These are phyloP conservation scores for Aphyosemion australe DNA, from an alignment of 2,113 vertebrate species.

Conservation along the genomic window DNA sequence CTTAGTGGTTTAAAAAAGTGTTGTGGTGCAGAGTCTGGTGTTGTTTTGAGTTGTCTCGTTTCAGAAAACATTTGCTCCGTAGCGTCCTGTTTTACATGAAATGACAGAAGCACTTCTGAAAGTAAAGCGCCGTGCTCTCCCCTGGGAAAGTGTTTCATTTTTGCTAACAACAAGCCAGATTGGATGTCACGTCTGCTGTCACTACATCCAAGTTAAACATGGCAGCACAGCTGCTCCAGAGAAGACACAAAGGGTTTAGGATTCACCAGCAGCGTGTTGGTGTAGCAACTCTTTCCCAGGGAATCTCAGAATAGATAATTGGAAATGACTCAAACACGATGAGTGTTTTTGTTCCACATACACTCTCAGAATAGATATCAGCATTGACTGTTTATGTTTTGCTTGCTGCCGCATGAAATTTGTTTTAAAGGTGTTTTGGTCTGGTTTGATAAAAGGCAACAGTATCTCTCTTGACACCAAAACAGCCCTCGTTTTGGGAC, in stretches of 20 bases:
- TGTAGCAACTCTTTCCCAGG: neutral
- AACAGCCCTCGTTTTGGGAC: no score
- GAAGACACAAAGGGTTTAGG: slow-evolving; percentile 12
- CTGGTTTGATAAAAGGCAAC: no score
- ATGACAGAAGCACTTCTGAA: slow-evolving; percentile 4
- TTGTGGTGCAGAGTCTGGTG: neutral
- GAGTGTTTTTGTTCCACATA: slow-evolving; percentile 25
- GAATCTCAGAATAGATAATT: slow-evolving; percentile 34
- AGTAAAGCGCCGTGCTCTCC: slow-evolving; percentile 16
- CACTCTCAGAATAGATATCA: slow-evolving; percentile 39
- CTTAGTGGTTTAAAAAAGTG: neutral
- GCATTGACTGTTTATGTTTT: neutral
- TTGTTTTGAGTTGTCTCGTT: no score
- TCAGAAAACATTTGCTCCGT: neutral
- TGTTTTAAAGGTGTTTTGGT: neutral
- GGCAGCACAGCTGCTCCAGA: slow-evolving; percentile 22
- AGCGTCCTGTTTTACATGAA: slow-evolving; percentile 7
- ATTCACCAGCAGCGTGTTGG: neutral
- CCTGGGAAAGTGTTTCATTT: slow-evolving; percentile 30
- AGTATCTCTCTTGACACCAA: no score
- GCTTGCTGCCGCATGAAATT: slow-evolving; percentile 29
- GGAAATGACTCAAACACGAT: slow-evolving; percentile 12
- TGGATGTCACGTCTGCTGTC: slow-evolving; percentile 38
- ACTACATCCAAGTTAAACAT: slow-evolving; percentile 9
- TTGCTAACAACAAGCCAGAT: slow-evolving; percentile 26